Percentiles rank a stretch among this genome's conserved stretches.
phyloP scores from a whole-genome alignment of 2,797 vertebrate species.

The Manis crassicaudata region DNA sequence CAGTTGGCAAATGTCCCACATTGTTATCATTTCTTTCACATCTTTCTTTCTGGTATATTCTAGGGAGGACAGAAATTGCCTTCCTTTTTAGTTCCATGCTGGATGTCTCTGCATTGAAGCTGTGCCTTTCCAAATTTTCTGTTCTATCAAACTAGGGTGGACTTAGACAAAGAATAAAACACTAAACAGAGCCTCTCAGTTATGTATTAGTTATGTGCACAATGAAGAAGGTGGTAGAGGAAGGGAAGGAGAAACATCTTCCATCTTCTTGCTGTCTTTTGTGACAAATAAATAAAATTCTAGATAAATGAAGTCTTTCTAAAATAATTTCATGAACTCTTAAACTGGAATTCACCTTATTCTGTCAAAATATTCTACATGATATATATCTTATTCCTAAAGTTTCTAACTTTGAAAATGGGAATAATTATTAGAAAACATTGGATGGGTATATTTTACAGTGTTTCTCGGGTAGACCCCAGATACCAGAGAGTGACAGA shows the following conservation, averaged over 20 bases:
- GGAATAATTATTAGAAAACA: background rate
- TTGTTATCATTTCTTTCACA: background rate
- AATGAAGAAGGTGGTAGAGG: background rate
- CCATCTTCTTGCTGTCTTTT: background rate
- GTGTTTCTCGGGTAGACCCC: background rate
- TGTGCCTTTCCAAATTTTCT: background rate
- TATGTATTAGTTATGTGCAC: background rate
- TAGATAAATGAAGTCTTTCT: background rate
- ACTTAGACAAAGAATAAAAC: background rate
- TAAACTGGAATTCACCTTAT: background rate
- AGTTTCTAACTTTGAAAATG: constrained; percentile 12
- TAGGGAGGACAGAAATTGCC: background rate
- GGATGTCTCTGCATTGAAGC: background rate
- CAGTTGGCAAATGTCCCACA: background rate
- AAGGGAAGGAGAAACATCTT: background rate
- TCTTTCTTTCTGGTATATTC: background rate
- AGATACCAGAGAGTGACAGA: background rate
- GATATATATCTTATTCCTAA: background rate
- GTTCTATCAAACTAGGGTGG: background rate
- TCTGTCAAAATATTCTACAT: background rate
- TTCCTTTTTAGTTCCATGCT: background rate
- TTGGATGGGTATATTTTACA: background rate
- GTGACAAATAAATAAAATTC: background rate
- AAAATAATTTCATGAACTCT: background rate
- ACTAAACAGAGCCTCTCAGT: background rate